Conservation (phyloP, 35 echinoderm and acorn worm species). For the Acanthaster planci region DNA sequence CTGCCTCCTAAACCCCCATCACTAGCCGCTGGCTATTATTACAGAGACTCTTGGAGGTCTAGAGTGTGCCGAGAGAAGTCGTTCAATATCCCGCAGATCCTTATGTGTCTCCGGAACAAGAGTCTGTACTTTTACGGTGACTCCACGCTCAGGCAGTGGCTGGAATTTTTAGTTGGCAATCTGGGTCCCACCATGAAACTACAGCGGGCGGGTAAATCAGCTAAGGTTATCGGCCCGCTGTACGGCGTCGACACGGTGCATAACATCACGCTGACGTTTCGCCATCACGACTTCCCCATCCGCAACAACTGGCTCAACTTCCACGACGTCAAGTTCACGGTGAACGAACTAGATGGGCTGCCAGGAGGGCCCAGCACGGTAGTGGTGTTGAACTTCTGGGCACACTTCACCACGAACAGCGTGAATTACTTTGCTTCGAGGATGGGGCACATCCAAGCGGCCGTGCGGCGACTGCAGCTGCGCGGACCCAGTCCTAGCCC, state of each 20-base stretch:
- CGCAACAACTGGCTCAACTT: slow-evolving; percentile 28
- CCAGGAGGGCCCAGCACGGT: slow-evolving; percentile 29
- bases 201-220: background rate
- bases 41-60: slow-evolving; percentile 27
- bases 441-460: background rate
- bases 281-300: slow-evolving; percentile 41
- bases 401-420: slow-evolving; percentile 42
- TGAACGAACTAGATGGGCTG: slow-evolving; percentile 36
- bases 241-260: background rate
- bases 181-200: slow-evolving; percentile 33
- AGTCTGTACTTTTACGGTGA: slow-evolving; percentile 37
- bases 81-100: background rate
- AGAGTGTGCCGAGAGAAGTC: background rate
- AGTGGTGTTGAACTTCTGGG: slow-evolving; percentile 40
- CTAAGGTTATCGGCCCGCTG: slow-evolving; percentile 25
- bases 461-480: background rate
- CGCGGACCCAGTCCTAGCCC: slow-evolving; percentile 1
- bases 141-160: slow-evolving; percentile 47
- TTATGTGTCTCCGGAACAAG: background rate
- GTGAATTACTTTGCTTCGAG: slow-evolving; percentile 17
- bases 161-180: background rate
- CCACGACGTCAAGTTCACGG: slow-evolving; percentile 14
- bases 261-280: slow-evolving; percentile 12
- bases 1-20: slow-evolving; percentile 13
- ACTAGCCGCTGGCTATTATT: slow-evolving; percentile 28